Conservation (phyloP, 2,113 vertebrate species). For the Amazona guildingii region DNA sequence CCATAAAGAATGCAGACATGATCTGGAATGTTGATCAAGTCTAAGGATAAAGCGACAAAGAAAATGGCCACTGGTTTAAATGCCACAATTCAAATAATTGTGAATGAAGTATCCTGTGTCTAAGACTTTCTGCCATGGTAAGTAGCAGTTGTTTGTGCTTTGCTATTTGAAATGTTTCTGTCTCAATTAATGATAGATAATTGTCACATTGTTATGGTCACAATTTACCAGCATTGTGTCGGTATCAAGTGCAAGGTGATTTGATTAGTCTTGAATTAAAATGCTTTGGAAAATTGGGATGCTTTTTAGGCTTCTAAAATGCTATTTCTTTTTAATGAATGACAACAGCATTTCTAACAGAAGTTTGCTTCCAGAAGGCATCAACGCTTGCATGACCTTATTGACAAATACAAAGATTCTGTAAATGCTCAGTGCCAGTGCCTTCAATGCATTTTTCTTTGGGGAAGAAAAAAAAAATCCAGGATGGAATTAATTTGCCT, state of each 20-base stretch:
- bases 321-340: not conserved
- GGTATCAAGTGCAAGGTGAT: not conserved
- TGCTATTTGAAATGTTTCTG: not conserved
- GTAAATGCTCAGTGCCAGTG: not conserved
- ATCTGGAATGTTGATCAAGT: not conserved
- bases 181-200: not conserved
- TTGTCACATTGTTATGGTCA: not conserved
- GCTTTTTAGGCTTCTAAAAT: not conserved
- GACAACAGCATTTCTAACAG: not conserved
- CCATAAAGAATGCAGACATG: not conserved
- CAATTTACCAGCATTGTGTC: not conserved
- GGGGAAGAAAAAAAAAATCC: not conserved
- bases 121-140: not conserved
- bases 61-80: not conserved
- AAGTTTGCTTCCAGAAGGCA: constrained; percentile 2
- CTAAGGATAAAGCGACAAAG: not conserved
- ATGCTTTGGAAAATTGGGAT: not conserved
- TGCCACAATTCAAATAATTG: not conserved
- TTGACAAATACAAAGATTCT: not conserved
- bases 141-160: not conserved
- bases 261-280: not conserved
- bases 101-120: not conserved
- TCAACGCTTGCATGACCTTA: not conserved
- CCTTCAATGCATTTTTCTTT: not conserved
- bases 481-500: not conserved